These are phyloP conservation scores for Syrphus vitripennis DNA, from an alignment of 2,888 invertebrate species.

Conservation along the genomic window DNA sequence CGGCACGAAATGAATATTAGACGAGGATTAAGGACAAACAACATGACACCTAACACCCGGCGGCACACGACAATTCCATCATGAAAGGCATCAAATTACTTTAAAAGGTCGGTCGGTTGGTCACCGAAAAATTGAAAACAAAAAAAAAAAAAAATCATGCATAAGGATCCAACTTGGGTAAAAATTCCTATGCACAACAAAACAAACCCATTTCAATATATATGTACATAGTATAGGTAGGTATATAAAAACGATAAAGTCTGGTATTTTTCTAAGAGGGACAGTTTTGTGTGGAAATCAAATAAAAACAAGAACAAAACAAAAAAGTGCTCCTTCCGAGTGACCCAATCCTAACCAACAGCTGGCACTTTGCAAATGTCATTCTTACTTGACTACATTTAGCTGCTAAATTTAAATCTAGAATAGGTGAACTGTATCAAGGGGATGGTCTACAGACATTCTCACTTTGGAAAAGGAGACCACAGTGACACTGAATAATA, in stretches of 20 bases:
- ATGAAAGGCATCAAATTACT: constrained; percentile 64
- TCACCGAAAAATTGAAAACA: constrained; percentile 20
- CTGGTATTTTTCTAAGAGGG: constrained; percentile 36
- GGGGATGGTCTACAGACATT: background rate
- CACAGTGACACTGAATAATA: background rate
- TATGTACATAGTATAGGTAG: background rate
- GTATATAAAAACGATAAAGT: background rate
- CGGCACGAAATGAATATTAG: constrained; percentile 50
- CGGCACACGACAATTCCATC: constrained; percentile 68
- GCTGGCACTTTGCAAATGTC: constrained; percentile 57
- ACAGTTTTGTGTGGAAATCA: background rate
- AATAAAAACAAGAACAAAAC: background rate
- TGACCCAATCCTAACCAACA: constrained; percentile 49
- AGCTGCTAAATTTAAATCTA: constrained; percentile 43
- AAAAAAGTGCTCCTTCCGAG: constrained; percentile 22
- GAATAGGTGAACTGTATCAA: background rate
- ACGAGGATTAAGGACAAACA: constrained; percentile 65
- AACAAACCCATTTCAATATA: background rate
- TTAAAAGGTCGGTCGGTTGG: constrained; percentile 38
- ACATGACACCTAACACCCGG: constrained; percentile 69
- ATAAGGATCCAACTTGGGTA: constrained; percentile 19
- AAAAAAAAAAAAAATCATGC: constrained; percentile 3
- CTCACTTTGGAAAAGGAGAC: background rate
- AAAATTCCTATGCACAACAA: constrained; percentile 43
- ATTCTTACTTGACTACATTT: constrained; percentile 18